Conservation (phyloP, 2,888 invertebrate species). For the Lithophane leautieri region DNA sequence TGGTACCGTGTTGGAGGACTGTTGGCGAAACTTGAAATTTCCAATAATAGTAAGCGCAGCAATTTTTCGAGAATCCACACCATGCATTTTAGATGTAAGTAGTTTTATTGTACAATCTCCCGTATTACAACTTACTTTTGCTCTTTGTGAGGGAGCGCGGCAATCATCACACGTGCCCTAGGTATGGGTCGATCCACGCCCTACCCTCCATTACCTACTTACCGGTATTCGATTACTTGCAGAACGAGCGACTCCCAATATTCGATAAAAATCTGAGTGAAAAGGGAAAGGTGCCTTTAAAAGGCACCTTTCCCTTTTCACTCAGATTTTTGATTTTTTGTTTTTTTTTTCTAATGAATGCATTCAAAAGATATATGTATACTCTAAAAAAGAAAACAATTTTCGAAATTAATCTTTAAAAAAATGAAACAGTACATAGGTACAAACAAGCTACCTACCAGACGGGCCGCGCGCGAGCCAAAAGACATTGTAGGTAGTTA, state of each 20-base stretch:
- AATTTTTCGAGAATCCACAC: slow-evolving; percentile 75
- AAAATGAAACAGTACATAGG: background rate
- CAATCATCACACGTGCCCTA: background rate
- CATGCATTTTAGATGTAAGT: slow-evolving; percentile 81
- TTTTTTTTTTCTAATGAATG: too few species aligned
- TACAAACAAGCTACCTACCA: too few species aligned
- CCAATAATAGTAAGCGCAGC: slow-evolving; percentile 77
- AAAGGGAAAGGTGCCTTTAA: background rate
- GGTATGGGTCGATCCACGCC: background rate
- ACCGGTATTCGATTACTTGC: background rate
- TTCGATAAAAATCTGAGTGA: slow-evolving; percentile 1
- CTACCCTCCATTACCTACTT: slow-evolving; percentile 1
- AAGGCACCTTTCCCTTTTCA: background rate
- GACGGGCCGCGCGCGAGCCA: too few species aligned
- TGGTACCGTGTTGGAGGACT: slow-evolving; percentile 61
- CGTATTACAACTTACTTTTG: background rate
- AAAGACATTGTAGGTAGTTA: too few species aligned
- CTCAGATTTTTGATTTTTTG: too few species aligned
- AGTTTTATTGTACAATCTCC: background rate
- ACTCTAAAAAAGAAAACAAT: too few species aligned
- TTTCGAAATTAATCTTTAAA: background rate
- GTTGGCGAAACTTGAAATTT: slow-evolving; percentile 69
- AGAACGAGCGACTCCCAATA: background rate
- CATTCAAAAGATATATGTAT: background rate
- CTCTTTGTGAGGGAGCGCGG: background rate